Evolutionary conservation across 2,888 invertebrate species (phyloP), one percentile per base, ranked within the genome.

Genomic region (Anarsia innoxiella): DNA sequence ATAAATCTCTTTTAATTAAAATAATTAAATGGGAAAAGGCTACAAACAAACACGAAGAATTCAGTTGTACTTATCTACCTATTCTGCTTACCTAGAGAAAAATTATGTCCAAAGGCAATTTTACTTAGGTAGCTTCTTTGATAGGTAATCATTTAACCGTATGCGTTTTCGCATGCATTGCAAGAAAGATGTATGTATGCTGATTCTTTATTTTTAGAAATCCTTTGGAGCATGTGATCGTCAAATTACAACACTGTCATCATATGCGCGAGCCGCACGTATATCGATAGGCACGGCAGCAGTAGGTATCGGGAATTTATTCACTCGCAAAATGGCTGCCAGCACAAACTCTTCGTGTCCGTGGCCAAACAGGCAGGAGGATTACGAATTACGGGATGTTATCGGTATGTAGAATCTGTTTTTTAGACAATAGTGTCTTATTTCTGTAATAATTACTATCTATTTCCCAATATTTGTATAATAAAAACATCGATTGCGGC

Each of bases 291-390:
- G 62, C 54, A 56, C 59, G 44, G 58, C 68, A 35, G 58, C 63
- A 41, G 52, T 59, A 48, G 58, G 60, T 48, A 58, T 66, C 47
- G 68, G 62, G 58, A 68, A 60, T 59, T 61, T 66, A 59, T 39
- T 37, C 30, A 37, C 12, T 34, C 69, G 80, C 65, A 78, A 77
- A 69, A 79, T 78, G 79, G 73, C 77, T 59, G 60, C 66, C 53
- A 51, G 49, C 48, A 55, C 59, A 40, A 71, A 60, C 56, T 60
- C 33, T 44, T 76, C 83, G 57, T 76, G 72, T 82, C 88, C 71
- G 49, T 97, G 97, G 97, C 92, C 96, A 48, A 96, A 95, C 85
- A 91, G 89, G 65, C 93, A 93, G 79, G 94, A 95, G 67, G 94
- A 95, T 76, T 97, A 97, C 82, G 95, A 96, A 80, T 83, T 97